Base-by-base conservation (phyloP, 2,113 vertebrate genomes). In the Rynchops niger region DNA sequence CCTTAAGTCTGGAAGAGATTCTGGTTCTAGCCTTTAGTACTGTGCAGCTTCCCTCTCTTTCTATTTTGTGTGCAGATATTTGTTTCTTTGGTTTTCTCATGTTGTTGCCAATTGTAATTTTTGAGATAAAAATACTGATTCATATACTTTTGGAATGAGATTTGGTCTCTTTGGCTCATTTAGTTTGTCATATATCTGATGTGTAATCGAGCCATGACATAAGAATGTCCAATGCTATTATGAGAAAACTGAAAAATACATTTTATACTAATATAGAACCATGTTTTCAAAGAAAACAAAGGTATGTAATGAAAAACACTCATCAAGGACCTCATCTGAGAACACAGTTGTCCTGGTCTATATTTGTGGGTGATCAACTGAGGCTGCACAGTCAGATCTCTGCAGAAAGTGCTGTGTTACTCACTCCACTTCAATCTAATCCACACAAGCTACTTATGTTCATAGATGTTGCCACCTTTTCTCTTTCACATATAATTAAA, bases 231-330 rank as follows among this genome's bases (percentile, higher is more conserved):
- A 66, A 13, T 62, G 4, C 12, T 53, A 6, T 21, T 61, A 73
- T 7, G 5, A 43, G 34, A 76, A 83, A 66, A 13, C 7, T 32
- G 13, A 8, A 69, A 63, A 72, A 71, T 43, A 6, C 5, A 30
- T 92, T 86, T 42, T 52, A 25, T 19, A n/a, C 19, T 43, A 58
- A 34, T 16, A 43, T 2, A 53, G 43, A 76, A 49, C 14, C 0
- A 1, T 59, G 16, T 88, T 88, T 92, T 77, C 49, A 56, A 80
- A 55, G 14, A 42, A 52, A 55, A 69, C 1, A 76, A 23, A 43
- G 1, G 0, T 38, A 22, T 42, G 10, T 13, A 0, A 36, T 29
- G 26, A 50, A 86, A 69, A 67, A 34, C 6, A 43, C 5, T 47
- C 47, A 23, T n/a, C 26, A 30, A 77, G 43, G 17, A 45, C 7